Percentiles rank a stretch among this genome's conserved stretches.
These are phyloP conservation scores for Meandrina meandrites DNA, from an alignment of 92 coral and sea anemone species.

Conservation along the genomic window DNA sequence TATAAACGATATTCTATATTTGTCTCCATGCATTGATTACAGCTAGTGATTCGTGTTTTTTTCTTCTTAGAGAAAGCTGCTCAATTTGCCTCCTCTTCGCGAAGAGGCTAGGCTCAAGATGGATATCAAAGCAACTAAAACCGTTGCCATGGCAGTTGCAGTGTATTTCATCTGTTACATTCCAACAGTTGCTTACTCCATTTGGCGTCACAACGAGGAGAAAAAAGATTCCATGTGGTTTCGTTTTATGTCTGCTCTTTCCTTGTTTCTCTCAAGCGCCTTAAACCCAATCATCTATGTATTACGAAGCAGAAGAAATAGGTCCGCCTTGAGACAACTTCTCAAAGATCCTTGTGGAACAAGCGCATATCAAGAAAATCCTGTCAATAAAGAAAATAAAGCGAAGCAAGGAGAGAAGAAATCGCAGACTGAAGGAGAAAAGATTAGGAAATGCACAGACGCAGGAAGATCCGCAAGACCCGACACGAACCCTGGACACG, in stretches of 20 bases:
- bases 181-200: not conserved
- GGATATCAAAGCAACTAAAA: constrained; percentile 8
- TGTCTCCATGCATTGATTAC: no score
- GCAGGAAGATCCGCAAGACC: no score
- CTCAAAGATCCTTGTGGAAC: constrained; percentile 16
- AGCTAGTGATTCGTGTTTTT: not conserved
- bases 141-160: not conserved
- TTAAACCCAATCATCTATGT: constrained; percentile 18
- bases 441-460: not conserved
- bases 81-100: not conserved
- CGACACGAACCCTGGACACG: not conserved
- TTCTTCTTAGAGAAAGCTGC: not conserved
- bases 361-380: not conserved
- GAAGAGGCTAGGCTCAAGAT: not conserved
- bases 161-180: constrained; percentile 2
- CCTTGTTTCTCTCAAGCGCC: constrained; percentile 1
- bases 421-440: not conserved
- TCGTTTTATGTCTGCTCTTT: not conserved
- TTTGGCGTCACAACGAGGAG: not conserved
- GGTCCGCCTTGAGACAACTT: not conserved
- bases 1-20: no score
- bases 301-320: not conserved
- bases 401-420: not conserved
- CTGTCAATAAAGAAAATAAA: not conserved
- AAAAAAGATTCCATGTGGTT: not conserved